Evolutionary conservation across 2,888 invertebrate genomes (phyloP).

Genomic region (Merodon equestris): DNA sequence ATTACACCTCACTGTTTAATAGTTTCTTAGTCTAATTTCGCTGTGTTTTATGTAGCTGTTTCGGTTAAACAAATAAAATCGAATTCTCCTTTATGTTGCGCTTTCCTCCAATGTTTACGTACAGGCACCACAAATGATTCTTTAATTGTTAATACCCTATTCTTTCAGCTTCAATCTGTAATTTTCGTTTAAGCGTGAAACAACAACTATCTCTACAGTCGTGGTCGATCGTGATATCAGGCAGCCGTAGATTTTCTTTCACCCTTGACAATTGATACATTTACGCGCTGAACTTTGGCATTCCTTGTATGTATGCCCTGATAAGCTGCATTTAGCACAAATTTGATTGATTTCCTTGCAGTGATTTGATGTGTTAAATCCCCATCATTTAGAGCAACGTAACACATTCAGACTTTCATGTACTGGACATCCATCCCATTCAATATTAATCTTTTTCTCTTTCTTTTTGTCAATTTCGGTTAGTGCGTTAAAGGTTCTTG

Average conservation of each 20-base stretch:
- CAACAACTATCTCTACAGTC: conserved; percentile 7
- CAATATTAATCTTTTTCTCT: no score
- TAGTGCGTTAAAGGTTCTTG: no score
- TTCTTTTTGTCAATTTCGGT: no score
- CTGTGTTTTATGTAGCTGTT: conserved; percentile 5
- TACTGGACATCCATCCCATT: no score
- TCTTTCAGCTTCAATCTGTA: not conserved
- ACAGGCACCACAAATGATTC: no score
- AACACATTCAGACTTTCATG: no score
- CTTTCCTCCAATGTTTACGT: not conserved
- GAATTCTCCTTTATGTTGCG: conserved; percentile 8
- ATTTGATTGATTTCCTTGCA: not conserved
- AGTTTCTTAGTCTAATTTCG: conserved; percentile 7
- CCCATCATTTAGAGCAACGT: not conserved
- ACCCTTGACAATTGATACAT: no score
- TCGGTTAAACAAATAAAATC: conserved; percentile 11
- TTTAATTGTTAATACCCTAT: conserved; percentile 7
- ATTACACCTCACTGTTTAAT: conserved; percentile 1
- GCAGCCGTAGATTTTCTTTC: not conserved
- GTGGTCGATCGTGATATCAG: not conserved
- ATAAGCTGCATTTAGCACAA: conserved; percentile 2
- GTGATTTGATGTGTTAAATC: conserved; percentile 4
- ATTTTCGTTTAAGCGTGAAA: conserved; percentile 3
- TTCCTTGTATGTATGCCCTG: no score
- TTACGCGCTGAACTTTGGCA: not conserved